Conservation (phyloP, 2,797 vertebrate species). For the Scleropages formosus region DNA sequence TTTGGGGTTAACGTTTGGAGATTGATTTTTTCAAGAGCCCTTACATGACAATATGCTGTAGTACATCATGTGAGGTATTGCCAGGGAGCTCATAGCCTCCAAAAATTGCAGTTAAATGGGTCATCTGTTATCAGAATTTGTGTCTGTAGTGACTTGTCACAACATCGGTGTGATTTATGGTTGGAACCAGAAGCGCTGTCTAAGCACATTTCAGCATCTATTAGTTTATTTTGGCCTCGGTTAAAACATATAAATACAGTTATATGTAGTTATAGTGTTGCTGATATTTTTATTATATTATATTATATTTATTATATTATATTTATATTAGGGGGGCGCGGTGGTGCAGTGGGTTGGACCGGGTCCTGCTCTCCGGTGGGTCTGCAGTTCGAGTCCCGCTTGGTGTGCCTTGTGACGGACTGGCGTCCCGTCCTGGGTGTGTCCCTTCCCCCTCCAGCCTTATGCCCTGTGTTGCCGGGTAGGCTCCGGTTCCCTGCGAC, state of each 20-base stretch:
- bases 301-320: too few species aligned
- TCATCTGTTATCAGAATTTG: conserved; percentile 99
- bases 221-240: conserved; percentile 99
- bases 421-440: too few species aligned
- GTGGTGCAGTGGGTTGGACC: too few species aligned
- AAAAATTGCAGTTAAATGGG: conserved; percentile 99
- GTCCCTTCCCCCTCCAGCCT: too few species aligned
- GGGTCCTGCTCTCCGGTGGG: too few species aligned
- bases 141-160: conserved; percentile 98
- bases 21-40: conserved; percentile 84
- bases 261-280: conserved; percentile 95
- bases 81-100: conserved; percentile 96
- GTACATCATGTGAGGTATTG: conserved; percentile 88
- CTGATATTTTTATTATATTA: too few species aligned
- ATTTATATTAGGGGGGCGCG: too few species aligned
- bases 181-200: conserved; percentile 98
- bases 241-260: conserved; percentile 99
- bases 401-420: too few species aligned
- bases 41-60: conserved; percentile 80
- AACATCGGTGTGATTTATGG: conserved; percentile 99
- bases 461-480: too few species aligned
- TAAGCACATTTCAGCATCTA: conserved; percentile 99
- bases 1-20: conserved; percentile 78
- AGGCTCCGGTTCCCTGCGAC: too few species aligned
- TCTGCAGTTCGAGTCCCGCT: too few species aligned